These are phyloP conservation scores for Drosophila atroscutellata DNA, from an alignment of 2,888 invertebrate genomes.

Conservation along the genomic window DNA sequence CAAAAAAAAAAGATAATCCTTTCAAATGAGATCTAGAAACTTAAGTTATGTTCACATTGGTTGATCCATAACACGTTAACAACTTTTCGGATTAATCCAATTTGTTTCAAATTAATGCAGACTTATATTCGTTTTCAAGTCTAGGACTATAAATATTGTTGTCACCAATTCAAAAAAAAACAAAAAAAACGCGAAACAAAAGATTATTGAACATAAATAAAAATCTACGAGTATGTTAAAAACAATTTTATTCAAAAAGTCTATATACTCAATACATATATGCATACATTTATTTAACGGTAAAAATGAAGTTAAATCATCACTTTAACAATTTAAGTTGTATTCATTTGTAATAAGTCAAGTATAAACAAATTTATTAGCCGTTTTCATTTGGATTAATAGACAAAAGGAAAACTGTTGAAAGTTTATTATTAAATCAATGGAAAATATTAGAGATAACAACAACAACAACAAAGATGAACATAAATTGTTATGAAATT, in stretches of 20 bases:
- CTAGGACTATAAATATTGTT: slow-evolving; percentile 57
- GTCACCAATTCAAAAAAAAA: slow-evolving; percentile 33
- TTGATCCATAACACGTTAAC: slow-evolving; percentile 41
- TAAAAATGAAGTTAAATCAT: slow-evolving; percentile 35
- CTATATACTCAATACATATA: slow-evolving; percentile 66
- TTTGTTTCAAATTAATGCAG: slow-evolving; percentile 33
- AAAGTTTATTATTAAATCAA: slow-evolving; percentile 65
- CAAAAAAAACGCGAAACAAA: slow-evolving; percentile 19
- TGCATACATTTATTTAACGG: slow-evolving; percentile 34
- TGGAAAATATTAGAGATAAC: slow-evolving; percentile 49
- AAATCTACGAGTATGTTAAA: slow-evolving; percentile 58
- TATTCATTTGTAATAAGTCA: slow-evolving; percentile 48
- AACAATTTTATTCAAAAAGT: slow-evolving; percentile 40
- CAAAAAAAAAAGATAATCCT: background rate
- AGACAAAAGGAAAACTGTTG: slow-evolving; percentile 44
- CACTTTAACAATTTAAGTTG: slow-evolving; percentile 63
- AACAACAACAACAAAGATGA: slow-evolving; percentile 50
- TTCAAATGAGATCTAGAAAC: slow-evolving; percentile 30
- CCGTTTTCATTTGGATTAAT: slow-evolving; percentile 23
- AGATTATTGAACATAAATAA: slow-evolving; percentile 42
- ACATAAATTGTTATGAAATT: slow-evolving; percentile 82
- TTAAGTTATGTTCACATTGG: slow-evolving; percentile 62
- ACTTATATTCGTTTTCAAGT: slow-evolving; percentile 37
- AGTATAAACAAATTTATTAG: slow-evolving; percentile 9
- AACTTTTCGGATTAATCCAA: slow-evolving; percentile 18